These are phyloP conservation scores for Arizona elegans DNA, from an alignment of 2,113 vertebrate genomes.

Conservation along the genomic window DNA sequence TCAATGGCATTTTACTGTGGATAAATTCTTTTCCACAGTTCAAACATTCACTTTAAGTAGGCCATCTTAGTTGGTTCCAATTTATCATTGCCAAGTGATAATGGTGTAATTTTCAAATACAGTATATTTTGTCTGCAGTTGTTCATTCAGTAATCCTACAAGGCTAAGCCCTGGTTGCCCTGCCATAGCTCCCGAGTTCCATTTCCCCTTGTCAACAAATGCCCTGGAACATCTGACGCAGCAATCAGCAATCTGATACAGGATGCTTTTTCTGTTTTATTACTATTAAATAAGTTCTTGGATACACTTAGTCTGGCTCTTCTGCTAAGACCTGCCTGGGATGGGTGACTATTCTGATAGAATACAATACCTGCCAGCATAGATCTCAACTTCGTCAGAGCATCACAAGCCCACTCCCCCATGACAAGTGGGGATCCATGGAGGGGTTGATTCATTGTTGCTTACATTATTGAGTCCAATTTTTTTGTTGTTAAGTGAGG, in stretches of 20 bases:
- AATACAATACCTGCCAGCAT: background rate
- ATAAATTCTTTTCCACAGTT: background rate
- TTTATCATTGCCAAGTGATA: background rate
- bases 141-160: background rate
- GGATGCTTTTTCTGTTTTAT: background rate
- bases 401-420: background rate
- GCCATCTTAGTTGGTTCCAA: background rate
- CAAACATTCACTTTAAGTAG: background rate
- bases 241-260: background rate
- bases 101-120: background rate
- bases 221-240: background rate
- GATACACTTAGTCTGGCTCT: background rate
- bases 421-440: background rate
- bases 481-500: background rate
- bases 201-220: background rate
- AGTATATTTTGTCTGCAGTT: background rate
- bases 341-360: background rate
- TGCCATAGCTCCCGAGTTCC: background rate
- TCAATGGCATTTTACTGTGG: background rate
- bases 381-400: background rate
- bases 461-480: background rate
- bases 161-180: background rate
- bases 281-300: background rate
- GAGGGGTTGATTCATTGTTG: background rate
- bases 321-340: background rate